Percentiles rank a stretch among this genome's conserved stretches.
phyloP scores from a whole-genome alignment of 2,888 invertebrate species.

The Erebia palarica region DNA sequence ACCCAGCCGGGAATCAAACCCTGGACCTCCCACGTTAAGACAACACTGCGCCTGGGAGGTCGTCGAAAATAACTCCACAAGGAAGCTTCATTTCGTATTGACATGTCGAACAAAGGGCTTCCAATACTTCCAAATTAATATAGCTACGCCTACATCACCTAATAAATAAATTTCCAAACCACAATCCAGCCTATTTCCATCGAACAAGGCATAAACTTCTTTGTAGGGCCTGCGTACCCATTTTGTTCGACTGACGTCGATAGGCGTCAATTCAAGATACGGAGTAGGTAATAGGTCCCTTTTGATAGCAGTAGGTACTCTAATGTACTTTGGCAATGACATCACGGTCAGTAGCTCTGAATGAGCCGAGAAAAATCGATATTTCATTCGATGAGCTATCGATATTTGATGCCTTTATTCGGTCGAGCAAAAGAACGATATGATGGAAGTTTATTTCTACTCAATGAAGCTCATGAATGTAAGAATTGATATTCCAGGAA shows the following conservation, averaged over 20 bases:
- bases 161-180: slow-evolving; percentile 7
- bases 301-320: slow-evolving; percentile 53
- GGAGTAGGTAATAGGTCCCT: slow-evolving; percentile 56
- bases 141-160: slow-evolving; percentile 7
- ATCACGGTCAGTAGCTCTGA: slow-evolving; percentile 38
- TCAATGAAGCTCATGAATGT: background rate
- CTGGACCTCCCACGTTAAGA: no score
- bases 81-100: slow-evolving; percentile 30
- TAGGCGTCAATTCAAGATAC: slow-evolving; percentile 66
- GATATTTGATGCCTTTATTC: slow-evolving; percentile 21
- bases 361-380: slow-evolving; percentile 27
- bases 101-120: slow-evolving; percentile 34
- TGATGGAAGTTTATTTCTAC: background rate
- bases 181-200: slow-evolving; percentile 17
- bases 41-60: no score
- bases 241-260: slow-evolving; percentile 60
- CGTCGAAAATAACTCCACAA: background rate
- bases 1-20: no score
- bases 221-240: slow-evolving; percentile 34
- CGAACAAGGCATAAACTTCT: slow-evolving; percentile 17
- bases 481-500: no score
- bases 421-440: background rate
- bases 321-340: slow-evolving; percentile 47
- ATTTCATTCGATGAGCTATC: slow-evolving; percentile 19
- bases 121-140: slow-evolving; percentile 15